Evolutionary conservation across 2,888 invertebrate genomes (phyloP).

Genomic region (Proisotoma minuta): DNA sequence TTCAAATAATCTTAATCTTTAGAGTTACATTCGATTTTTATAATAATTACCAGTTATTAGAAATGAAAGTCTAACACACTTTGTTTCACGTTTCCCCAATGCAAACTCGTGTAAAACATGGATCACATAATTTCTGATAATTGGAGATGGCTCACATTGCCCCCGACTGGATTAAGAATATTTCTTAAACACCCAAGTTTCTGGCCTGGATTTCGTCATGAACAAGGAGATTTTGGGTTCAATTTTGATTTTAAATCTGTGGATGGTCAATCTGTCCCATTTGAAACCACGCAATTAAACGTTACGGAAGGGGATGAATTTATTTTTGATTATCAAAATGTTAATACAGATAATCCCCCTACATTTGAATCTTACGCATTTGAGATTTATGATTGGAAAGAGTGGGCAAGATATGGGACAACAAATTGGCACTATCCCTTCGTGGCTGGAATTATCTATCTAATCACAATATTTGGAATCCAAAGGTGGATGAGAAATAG

Average conservation of each 20-base stretch:
- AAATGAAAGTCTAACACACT: too few relatives aligned
- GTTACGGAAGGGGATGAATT: not conserved
- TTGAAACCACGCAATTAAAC: not conserved
- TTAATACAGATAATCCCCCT: not conserved
- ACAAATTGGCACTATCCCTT: not conserved
- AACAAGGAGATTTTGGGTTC: not conserved
- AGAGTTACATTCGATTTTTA: too few relatives aligned
- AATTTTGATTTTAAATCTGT: not conserved
- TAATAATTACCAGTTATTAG: too few relatives aligned
- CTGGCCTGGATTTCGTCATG: not conserved
- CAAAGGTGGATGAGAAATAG: constrained; percentile 55
- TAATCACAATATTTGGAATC: constrained; percentile 55
- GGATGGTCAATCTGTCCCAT: not conserved
- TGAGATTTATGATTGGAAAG: not conserved
- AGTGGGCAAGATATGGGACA: not conserved
- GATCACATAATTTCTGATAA: too few relatives aligned
- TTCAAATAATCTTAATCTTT: too few relatives aligned
- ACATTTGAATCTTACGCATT: not conserved
- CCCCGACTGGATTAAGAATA: not conserved
- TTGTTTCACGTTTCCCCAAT: too few relatives aligned
- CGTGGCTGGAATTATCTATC: constrained; percentile 52
- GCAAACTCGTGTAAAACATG: too few relatives aligned
- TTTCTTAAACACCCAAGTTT: not conserved
- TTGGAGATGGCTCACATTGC: too few relatives aligned
- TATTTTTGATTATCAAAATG: not conserved